phyloP scores from a whole-genome alignment of 2,113 vertebrate genomes.

The Hoplias malabaricus region DNA sequence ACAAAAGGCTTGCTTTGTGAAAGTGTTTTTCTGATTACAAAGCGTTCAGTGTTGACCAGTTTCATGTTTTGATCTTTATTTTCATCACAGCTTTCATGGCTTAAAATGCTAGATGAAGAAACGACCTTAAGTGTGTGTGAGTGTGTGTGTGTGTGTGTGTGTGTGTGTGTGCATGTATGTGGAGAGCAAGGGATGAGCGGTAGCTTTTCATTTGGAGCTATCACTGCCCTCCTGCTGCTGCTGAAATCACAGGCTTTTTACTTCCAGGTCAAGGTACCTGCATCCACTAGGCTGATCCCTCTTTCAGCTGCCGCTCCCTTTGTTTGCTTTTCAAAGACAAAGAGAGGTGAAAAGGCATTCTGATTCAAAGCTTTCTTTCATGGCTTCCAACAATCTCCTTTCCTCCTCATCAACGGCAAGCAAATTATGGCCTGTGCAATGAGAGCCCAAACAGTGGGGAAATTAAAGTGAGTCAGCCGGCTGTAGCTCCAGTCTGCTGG shows the following conservation, averaged over 20 bases:
- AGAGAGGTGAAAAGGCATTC: conserved; percentile 8
- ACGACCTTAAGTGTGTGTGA: conserved; percentile 4
- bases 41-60: conserved; percentile 27
- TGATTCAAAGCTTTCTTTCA: conserved; percentile 35
- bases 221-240: conserved; percentile 40
- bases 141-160: conserved; percentile 1
- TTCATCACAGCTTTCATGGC: conserved; percentile 37
- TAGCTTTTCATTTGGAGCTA: conserved; percentile 31
- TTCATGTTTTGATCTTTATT: conserved; percentile 40
- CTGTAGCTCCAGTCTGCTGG: conserved; percentile 7
- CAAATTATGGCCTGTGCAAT: not conserved
- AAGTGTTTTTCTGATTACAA: conserved; percentile 39
- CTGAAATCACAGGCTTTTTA: conserved; percentile 59
- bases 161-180: not conserved
- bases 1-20: conserved; percentile 17
- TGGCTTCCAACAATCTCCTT: conserved; percentile 16
- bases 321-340: conserved; percentile 43
- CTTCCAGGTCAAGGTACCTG: conserved; percentile 61
- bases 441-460: not conserved
- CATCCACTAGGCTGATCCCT: conserved; percentile 59
- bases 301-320: conserved; percentile 38
- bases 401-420: not conserved
- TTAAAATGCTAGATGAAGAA: conserved; percentile 26
- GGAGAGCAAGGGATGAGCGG: not conserved
- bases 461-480: conserved; percentile 3